Base-by-base conservation (phyloP, 2,888 invertebrate species). In the Eupithecia centaureata region DNA sequence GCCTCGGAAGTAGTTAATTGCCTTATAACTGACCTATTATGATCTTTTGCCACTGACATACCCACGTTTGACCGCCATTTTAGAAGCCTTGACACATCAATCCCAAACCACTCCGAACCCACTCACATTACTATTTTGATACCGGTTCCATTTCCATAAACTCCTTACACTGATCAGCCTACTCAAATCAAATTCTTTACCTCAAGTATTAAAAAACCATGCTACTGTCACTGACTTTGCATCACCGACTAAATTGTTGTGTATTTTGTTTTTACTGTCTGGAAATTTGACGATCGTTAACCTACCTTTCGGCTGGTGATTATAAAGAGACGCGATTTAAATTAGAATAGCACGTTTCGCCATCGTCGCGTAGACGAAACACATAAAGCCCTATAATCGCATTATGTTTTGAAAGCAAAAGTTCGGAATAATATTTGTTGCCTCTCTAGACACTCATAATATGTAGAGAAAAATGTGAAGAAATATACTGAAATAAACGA, bases 281-380 rank as follows among this genome's bases (percentile, higher is more conserved):
- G 47, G 47, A 47, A 47, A 47, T 47, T 47, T 47, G 18, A 60
- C 68, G 64, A 73, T 57, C 58, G 54, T 64, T 72, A 72, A 71
- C 73, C 73, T 70, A 72, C 60, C 65, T 73, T 72, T 61, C 58
- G 63, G 68, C 38, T 63, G 64, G 67, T 65, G 71, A 68, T 75
- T 72, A 70, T 69, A 72, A 65, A 54, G 71, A 73, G 75, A 73
- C 75, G 69, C 58, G 57, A 67, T 72, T 68, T 63, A 64, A 67
- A 72, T 71, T 65, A 59, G 70, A 75, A 75, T 73, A 75, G 72
- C 30, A 72, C 61, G 64, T 75, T 66, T 73, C 58, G 35, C 68
- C 66, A 63, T 67, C 67, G 47, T 61, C 33, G 62, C 67, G 73
- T 73, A 75, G 75, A 73, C 75, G 72, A 71, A 72, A 72, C 75